These are phyloP conservation scores for Pissodes strobi DNA, from an alignment of 1,140 invertebrate species.

Conservation along the genomic window DNA sequence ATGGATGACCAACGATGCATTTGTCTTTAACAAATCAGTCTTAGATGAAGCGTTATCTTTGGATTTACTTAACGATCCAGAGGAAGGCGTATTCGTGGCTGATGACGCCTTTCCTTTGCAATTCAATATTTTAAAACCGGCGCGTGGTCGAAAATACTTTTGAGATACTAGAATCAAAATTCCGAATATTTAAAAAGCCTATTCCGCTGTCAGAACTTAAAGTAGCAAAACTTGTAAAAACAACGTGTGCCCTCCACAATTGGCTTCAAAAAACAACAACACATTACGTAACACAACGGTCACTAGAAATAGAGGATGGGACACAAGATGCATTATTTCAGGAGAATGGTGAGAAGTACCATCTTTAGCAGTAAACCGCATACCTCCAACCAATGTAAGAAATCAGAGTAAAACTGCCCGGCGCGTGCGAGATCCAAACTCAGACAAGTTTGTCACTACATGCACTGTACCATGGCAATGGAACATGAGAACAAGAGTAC, in stretches of 20 bases:
- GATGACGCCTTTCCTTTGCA: conserved; percentile 43
- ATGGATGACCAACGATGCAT: conserved; percentile 51
- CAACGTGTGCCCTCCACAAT: conserved; percentile 16
- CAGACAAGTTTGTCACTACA: conserved; percentile 22
- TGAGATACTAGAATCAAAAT: conserved; percentile 23
- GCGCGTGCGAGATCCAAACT: conserved; percentile 24
- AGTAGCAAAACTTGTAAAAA: conserved; percentile 24
- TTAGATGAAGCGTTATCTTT: conserved; percentile 35
- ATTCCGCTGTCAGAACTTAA: not conserved
- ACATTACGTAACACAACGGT: conserved; percentile 22
- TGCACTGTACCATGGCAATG: conserved; percentile 24
- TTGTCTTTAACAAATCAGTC: conserved; percentile 44
- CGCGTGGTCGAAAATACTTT: conserved; percentile 33
- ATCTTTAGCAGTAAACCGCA: conserved; percentile 8
- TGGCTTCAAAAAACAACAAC: conserved; percentile 23
- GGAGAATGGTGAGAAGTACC: conserved; percentile 19
- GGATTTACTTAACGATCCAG: conserved; percentile 37
- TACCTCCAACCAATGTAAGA: conserved; percentile 1
- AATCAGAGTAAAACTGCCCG: conserved; percentile 21
- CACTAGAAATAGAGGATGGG: conserved; percentile 25
- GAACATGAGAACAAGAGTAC: conserved; percentile 35
- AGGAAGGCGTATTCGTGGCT: conserved; percentile 35
- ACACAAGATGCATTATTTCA: conserved; percentile 11
- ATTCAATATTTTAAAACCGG: conserved; percentile 37
- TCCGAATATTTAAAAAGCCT: too few species aligned